These are phyloP conservation scores for Motacilla tschutschensis DNA, from an alignment of 2,113 vertebrate species.

Conservation along the genomic window DNA sequence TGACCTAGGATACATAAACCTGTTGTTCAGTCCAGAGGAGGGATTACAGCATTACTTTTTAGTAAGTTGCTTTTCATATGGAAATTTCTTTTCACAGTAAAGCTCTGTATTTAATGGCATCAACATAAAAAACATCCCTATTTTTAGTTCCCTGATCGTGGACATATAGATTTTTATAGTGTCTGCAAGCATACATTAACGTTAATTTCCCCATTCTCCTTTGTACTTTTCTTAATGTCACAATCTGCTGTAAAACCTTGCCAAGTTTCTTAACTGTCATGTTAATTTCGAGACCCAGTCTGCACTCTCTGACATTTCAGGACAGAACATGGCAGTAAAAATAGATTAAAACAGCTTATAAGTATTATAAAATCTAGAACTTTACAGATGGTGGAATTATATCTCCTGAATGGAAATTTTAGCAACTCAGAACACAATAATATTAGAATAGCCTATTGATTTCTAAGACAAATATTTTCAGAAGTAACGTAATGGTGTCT, in stretches of 20 bases:
- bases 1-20: conserved; percentile 80
- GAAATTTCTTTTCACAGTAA: conserved; percentile 78
- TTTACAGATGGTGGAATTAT: conserved; percentile 83
- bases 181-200: conserved; percentile 79
- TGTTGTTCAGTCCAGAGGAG: conserved; percentile 74
- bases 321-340: conserved; percentile 86
- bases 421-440: conserved; percentile 71
- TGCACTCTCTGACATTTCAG: conserved; percentile 84
- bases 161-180: conserved; percentile 82
- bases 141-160: conserved; percentile 76
- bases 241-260: conserved; percentile 81
- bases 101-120: conserved; percentile 77
- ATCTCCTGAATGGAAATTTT: conserved; percentile 70
- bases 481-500: conserved; percentile 17
- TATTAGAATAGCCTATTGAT: conserved; percentile 74
- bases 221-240: conserved; percentile 85
- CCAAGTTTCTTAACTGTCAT: conserved; percentile 87
- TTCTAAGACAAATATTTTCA: conserved; percentile 78
- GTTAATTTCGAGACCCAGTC: conserved; percentile 84
- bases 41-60: conserved; percentile 77
- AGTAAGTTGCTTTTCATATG: conserved; percentile 81
- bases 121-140: conserved; percentile 74
- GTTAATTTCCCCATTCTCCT: conserved; percentile 79
- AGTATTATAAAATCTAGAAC: conserved; percentile 84
- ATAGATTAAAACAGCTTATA: conserved; percentile 87